Evolutionary conservation across 2,888 invertebrate species (phyloP).

Genomic region (Netelia fuscicornis): DNA sequence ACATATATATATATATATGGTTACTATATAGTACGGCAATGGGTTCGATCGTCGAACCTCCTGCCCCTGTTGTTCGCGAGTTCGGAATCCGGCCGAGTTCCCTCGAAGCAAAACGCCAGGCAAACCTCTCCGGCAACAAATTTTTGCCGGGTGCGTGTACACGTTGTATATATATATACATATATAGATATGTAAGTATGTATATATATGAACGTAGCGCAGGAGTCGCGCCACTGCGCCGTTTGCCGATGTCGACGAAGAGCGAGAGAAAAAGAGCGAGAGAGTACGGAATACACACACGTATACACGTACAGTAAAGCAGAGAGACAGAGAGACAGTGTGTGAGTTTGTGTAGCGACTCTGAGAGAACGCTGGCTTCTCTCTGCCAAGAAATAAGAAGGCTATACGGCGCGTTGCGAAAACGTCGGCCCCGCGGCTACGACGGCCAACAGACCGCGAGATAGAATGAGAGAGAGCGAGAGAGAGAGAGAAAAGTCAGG

Average conservation of each 20-base stretch:
- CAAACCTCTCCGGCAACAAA: slow-evolving; percentile 19
- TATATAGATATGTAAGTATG: too few species aligned
- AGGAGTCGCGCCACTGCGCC: slow-evolving; percentile 59
- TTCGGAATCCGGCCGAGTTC: slow-evolving; percentile 37
- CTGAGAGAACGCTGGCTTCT: slow-evolving; percentile 73
- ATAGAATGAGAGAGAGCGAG: too few species aligned
- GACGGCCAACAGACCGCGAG: slow-evolving; percentile 5
- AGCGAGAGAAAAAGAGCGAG: slow-evolving; percentile 71
- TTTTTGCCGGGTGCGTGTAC: slow-evolving; percentile 42
- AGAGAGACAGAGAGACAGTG: slow-evolving; percentile 70
- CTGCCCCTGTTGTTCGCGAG: background rate
- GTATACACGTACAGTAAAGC: slow-evolving; percentile 74
- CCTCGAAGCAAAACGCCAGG: slow-evolving; percentile 15
- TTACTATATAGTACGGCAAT: background rate
- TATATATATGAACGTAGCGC: slow-evolving; percentile 42
- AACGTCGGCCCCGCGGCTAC: slow-evolving; percentile 76
- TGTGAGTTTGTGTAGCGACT: slow-evolving; percentile 34
- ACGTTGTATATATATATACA: too few species aligned
- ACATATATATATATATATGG: background rate
- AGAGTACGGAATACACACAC: background rate
- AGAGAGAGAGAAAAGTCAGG: background rate
- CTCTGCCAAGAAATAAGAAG: slow-evolving; percentile 78
- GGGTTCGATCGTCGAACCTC: slow-evolving; percentile 1
- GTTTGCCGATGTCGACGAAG: slow-evolving; percentile 74
- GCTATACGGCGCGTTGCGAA: slow-evolving; percentile 80